Evolutionary conservation across 2,888 invertebrate species (phyloP).

Genomic region (Caenorhabditis panamensis): DNA sequence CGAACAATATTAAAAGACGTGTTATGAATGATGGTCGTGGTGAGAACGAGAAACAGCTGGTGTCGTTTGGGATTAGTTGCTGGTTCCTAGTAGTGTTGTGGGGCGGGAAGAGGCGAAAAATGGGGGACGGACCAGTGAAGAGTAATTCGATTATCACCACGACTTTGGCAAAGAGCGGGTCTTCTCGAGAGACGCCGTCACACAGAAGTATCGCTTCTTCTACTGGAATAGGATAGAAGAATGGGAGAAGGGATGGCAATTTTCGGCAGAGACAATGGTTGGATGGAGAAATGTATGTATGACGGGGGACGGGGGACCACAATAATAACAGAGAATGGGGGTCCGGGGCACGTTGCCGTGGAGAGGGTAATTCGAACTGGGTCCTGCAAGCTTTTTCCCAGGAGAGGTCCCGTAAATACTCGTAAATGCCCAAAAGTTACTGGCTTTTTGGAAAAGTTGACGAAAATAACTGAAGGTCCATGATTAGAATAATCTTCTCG

Average conservation of each 20-base stretch:
- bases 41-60: conserved; percentile 48
- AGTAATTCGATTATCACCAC: conserved; percentile 57
- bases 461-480: background rate
- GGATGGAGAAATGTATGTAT: conserved; percentile 20
- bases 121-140: conserved; percentile 2
- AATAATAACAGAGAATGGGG: conserved; percentile 38
- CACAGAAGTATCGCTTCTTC: conserved; percentile 20
- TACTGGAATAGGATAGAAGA: conserved; percentile 24
- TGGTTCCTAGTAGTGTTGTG: background rate
- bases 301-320: conserved; percentile 20
- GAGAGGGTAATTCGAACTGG: conserved; percentile 50
- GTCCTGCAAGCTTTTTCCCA: background rate
- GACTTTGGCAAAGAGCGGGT: background rate
- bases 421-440: background rate
- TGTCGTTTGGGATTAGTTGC: conserved; percentile 26
- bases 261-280: conserved; percentile 40
- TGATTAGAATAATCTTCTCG: background rate
- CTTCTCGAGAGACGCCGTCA: conserved; percentile 9
- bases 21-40: conserved; percentile 31
- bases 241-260: conserved; percentile 20
- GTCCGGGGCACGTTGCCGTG: conserved; percentile 25
- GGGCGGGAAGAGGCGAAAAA: conserved; percentile 11
- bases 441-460: background rate
- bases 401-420: background rate
- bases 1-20: conserved; percentile 4